Evolutionary conservation across 2,888 invertebrate genomes (phyloP).

Genomic region (Hanleya hanleyi): DNA sequence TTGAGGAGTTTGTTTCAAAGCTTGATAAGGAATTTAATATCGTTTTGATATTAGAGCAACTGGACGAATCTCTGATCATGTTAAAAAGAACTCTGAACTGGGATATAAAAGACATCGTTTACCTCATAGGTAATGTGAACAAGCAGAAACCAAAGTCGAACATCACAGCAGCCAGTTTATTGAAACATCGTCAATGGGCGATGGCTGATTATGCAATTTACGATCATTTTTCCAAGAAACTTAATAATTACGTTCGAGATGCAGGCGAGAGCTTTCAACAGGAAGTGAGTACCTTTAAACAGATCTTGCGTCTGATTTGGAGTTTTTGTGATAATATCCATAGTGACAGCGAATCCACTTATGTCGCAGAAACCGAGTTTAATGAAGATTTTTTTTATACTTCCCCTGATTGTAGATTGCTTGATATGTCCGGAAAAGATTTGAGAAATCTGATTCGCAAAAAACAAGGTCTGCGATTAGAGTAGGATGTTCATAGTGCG

Average conservation of each 20-base stretch:
- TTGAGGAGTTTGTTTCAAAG: not conserved
- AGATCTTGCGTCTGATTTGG: not conserved
- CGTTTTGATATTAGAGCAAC: constrained; percentile 33
- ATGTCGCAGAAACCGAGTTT: too few species aligned
- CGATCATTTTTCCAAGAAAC: not conserved
- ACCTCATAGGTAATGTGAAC: constrained; percentile 36
- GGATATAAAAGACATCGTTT: constrained; percentile 36
- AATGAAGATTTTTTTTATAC: too few species aligned
- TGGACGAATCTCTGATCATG: constrained; percentile 39
- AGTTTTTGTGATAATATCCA: not conserved
- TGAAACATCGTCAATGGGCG: not conserved
- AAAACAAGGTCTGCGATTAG: too few species aligned
- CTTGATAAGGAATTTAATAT: constrained; percentile 36
- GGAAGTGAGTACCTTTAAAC: not conserved
- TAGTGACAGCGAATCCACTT: too few species aligned
- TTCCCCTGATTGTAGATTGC: too few species aligned
- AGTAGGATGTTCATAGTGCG: too few species aligned
- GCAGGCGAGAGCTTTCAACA: not conserved
- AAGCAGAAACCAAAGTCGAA: not conserved
- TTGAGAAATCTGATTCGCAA: too few species aligned
- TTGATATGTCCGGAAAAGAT: too few species aligned
- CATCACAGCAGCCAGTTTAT: not conserved
- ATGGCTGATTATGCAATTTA: not conserved
- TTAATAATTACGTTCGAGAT: not conserved
- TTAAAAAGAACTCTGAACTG: constrained; percentile 32